Base-by-base conservation (phyloP, 2,888 invertebrate genomes). In the Loripinus fragilis region DNA sequence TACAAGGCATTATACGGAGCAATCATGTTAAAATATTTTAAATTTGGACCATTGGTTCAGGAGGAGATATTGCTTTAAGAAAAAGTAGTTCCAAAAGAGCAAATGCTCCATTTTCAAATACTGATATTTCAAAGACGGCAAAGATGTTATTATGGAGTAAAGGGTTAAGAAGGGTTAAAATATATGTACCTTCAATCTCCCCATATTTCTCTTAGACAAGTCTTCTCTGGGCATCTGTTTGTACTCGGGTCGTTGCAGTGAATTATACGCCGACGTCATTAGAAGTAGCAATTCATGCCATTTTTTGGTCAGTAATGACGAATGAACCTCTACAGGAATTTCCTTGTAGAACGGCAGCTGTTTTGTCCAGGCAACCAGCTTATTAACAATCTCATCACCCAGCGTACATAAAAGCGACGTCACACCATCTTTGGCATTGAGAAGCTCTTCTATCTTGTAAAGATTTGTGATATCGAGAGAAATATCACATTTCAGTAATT, bases 331-430 rank as follows among this genome's bases (percentile, higher is more conserved):
- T 91, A 98, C 97, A 71, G 99, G 98, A 89, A 99, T 96, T 94
- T 99, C 98, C 94, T 97, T 95, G 94, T 98, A 99, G 95, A 99
- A 99, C 77, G 99, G 99, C 94, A 99, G 95, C 94, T 98, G 96
- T 94, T 98, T 98, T 91, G 99, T 99, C 99, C 99, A 99, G 94
- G 98, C 98, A 87, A 99, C 99, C 95, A 99, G 96, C 95, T 98
- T 98, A 95, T 97, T 98, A 77, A 99, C 99, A 92, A 99, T 99
- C 87, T 98, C 98, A 95, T 99, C 99, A 71, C 99, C 98, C 92
- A 99, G 97, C 94, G 97, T 97, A 95, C 98, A 98, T 90, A 98
- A 95, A 94, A 86, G 85, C 68, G 89, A 81, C 97, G 88, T 86
- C 96, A 97, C 91, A 97, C 96, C 94, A 97, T 97, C 78, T 50